phyloP scores from a whole-genome alignment of 2,797 vertebrate genomes.

The Pelobates cultripes region DNA sequence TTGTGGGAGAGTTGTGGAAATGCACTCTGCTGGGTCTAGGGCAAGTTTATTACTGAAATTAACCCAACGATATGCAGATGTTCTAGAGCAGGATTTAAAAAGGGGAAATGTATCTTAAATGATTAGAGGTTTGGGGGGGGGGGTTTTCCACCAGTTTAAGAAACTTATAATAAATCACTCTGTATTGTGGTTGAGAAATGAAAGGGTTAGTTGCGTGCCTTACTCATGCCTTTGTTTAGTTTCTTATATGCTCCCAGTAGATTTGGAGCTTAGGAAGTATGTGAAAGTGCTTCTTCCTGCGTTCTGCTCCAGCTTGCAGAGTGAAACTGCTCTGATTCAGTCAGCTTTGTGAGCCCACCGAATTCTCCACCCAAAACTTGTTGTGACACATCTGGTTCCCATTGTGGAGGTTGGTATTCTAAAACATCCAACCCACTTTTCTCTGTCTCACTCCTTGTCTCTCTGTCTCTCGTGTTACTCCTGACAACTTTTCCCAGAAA shows the following conservation, averaged over 20 bases:
- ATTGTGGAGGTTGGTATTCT: constrained; percentile 64
- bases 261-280: constrained; percentile 36
- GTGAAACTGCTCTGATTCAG: constrained; percentile 38
- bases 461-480: background rate
- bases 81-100: too few relatives aligned
- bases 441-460: constrained; percentile 8
- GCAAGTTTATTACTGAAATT: too few relatives aligned
- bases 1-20: too few relatives aligned
- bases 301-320: constrained; percentile 39
- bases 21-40: too few relatives aligned
- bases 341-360: constrained; percentile 24
- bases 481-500: constrained; percentile 59
- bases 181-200: background rate
- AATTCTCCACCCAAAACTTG: constrained; percentile 62
- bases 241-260: constrained; percentile 37
- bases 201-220: constrained; percentile 21
- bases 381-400: constrained; percentile 69
- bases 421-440: constrained; percentile 54
- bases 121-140: too few relatives aligned
- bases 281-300: constrained; percentile 43
- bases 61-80: too few relatives aligned
- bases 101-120: too few relatives aligned
- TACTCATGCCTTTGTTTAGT: constrained; percentile 38
- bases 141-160: too few relatives aligned
- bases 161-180: too few relatives aligned